Evolutionary conservation across 2,888 invertebrate genomes (phyloP), one percentile per base, ranked within the genome.

Genomic region (Phania funesta): DNA sequence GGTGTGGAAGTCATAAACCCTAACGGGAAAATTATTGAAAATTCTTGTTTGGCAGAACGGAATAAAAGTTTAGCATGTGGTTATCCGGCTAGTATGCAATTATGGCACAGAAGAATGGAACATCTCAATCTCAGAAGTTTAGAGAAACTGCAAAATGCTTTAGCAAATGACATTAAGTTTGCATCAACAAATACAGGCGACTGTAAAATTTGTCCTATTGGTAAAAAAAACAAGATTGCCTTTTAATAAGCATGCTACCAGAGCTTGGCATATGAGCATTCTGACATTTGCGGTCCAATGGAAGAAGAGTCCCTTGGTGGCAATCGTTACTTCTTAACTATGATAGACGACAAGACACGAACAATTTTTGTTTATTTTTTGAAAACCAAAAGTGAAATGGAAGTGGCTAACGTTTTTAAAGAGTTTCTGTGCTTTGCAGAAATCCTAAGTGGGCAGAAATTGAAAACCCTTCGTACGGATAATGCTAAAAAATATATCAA

Each of bases 201-300:
- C 83, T 85, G 64, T 41, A 73, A 48, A 74, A 68, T 62, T 60
- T 83, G 85, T 65, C 73, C 85, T 7, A 78, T 86, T 58, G 87
- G 86, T 8, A n/a, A 87, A 86, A 74, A 84, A 86, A 38, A 81
- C 82, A 5, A 73, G 85, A 54, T n/a, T n/a, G n/a, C 83, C 86
- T 3, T 87, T 86, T 62, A 67, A 78, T 16, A 79, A 81, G 32
- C 35, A 29, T 7, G 80, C 71, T 16, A 78, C 73, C 4, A 79
- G 83, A 60, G 84, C 87, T 13, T 84, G 29, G 18, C 32, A 73
- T 52, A 46, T 83, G 74, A 90, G 3, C 89, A 90, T 65, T 77
- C 87, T 1, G 90, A 90, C 80, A 68, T 90, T 1, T 89, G 89
- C 84, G 89, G 90, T 7, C 89, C 89, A 5, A 89, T 90, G 88